Evolutionary conservation across 2,797 vertebrate species (phyloP), one percentile per base, ranked within the genome.

Genomic region (Ctenopoma kingsleyae): DNA sequence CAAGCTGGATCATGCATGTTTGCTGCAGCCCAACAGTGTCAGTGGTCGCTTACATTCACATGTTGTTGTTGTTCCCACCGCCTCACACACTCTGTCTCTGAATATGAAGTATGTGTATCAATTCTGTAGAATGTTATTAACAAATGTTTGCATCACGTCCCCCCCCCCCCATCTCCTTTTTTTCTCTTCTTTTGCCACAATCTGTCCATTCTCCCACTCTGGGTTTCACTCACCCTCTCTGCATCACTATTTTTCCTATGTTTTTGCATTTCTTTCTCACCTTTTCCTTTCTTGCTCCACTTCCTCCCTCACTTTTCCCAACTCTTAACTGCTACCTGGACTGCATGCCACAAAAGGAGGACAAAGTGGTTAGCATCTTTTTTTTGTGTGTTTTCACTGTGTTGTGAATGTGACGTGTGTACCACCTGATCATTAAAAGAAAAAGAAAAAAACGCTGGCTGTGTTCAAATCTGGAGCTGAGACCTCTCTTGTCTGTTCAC

Each of bases 331-430:
- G 97, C 97, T 96, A 96, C 95, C 95, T 93, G 96, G 97, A 97
- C 97, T 97, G 96, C 96, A 96, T 96, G 95, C 94, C 95, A 93
- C 96, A 51, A 89, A 96, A 99, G 97, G 98, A 99, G 96, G 98
- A 99, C 95, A 99, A 99, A 99, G 97, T 98, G 98, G 98, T 99
- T 98, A 99, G 97, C 97, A 96, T 96, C 93, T 94, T 90, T 91
- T 71, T 74, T 36, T 36, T 36, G 35, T 88, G 67, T 90, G 74
- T 82, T 87, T 55, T 92, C 69, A 86, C 23, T 87, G 85, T 90
- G 65, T 60, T 67, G 82, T 87, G 72, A 75, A 65, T 63, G 79
- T 89, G 77, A 89, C 83, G 83, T 87, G 67, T 84, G 67, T 84
- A 43, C 44, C 55, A 62, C 57, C 8, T 25, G 38, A 13, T 11